Evolutionary conservation across 1,140 invertebrate species (phyloP).

Genomic region (Tachypleus tridentatus): DNA sequence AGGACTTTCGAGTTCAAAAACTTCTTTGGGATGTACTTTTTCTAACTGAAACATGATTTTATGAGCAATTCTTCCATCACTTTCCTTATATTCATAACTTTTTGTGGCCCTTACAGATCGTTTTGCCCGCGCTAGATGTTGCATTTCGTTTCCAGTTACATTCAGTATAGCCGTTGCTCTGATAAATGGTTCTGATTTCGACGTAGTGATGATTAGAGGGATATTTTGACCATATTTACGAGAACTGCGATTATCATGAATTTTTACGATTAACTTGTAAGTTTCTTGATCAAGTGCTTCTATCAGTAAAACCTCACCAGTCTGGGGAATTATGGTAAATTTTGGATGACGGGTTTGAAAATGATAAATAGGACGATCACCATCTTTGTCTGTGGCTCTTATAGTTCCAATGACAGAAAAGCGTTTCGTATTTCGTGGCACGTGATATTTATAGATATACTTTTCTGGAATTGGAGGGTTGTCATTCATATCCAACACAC

Average conservation of each 20-base stretch:
- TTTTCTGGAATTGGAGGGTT: slow-evolving; percentile 70
- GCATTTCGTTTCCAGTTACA: not conserved
- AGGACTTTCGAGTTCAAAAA: slow-evolving; percentile 84
- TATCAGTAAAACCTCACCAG: slow-evolving; percentile 68
- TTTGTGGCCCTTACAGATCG: slow-evolving; percentile 78
- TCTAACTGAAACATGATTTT: slow-evolving; percentile 78
- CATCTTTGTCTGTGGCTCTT: slow-evolving; percentile 67
- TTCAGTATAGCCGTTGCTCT: not conserved
- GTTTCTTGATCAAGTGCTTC: slow-evolving; percentile 33
- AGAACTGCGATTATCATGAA: slow-evolving; percentile 64
- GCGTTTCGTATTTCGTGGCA: slow-evolving; percentile 45
- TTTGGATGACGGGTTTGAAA: slow-evolving; percentile 60
- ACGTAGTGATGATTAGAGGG: slow-evolving; percentile 14
- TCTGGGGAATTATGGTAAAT: slow-evolving; percentile 78
- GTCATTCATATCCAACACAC: slow-evolving; percentile 75
- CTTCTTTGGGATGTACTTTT: slow-evolving; percentile 80
- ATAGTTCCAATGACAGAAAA: slow-evolving; percentile 70
- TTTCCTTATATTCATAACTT: slow-evolving; percentile 79
- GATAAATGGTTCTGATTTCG: slow-evolving; percentile 9
- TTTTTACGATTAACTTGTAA: slow-evolving; percentile 47
- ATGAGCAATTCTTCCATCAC: slow-evolving; percentile 74
- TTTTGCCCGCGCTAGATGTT: slow-evolving; percentile 7
- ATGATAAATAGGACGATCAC: slow-evolving; percentile 71
- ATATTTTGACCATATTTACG: slow-evolving; percentile 37
- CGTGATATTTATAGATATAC: slow-evolving; percentile 60